Percentiles rank a stretch among this genome's conserved stretches.
Conservation (phyloP, 2,797 vertebrate species). For the Urocyon cinereoargenteus region DNA sequence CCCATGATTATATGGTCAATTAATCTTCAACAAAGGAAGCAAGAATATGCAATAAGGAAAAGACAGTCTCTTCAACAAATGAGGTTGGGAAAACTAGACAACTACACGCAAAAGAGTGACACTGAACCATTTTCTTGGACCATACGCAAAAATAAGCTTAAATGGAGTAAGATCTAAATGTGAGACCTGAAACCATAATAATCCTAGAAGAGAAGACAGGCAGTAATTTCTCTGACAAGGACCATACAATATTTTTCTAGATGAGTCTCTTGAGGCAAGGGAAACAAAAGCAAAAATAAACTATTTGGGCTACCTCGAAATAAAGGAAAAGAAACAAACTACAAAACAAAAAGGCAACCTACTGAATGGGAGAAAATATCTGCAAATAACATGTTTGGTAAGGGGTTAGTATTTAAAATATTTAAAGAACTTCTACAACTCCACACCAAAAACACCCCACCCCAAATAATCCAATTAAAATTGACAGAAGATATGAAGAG, state of each 20-base stretch:
- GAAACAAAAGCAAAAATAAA: too few species aligned
- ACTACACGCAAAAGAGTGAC: neutral
- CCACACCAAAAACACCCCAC: neutral
- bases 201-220: neutral
- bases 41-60: neutral
- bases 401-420: too few species aligned
- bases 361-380: too few species aligned
- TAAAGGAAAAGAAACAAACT: too few species aligned
- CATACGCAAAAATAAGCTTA: neutral
- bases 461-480: neutral
- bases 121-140: neutral
- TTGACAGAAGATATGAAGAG: neutral
- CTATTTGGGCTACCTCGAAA: too few species aligned
- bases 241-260: neutral
- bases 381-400: too few species aligned
- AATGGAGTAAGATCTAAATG: neutral
- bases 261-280: too few species aligned
- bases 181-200: neutral
- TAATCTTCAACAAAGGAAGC: neutral
- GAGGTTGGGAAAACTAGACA: neutral
- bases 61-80: neutral
- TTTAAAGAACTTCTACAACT: neutral
- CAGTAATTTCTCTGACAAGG: neutral
- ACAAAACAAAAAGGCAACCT: too few species aligned
- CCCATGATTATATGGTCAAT: neutral